A percentile compares a stretch with the other conserved stretches of the same genome.
Evolutionary conservation across 2,888 invertebrate genomes (phyloP).

Genomic region (Julus scandinavius): DNA sequence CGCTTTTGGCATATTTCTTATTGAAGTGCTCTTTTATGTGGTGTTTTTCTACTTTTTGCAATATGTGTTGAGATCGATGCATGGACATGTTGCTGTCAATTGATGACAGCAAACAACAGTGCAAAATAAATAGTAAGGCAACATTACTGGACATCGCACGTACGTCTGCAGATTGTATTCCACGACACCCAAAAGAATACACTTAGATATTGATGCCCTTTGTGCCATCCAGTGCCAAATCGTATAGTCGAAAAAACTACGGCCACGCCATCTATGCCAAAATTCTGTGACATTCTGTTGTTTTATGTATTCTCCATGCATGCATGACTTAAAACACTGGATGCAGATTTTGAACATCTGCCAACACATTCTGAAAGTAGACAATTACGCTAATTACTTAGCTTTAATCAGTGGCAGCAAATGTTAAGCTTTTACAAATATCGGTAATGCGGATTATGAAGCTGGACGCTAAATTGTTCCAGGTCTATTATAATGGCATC

Average conservation of each 20-base stretch:
- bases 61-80: not conserved
- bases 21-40: not conserved
- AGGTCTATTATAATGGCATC: not conserved
- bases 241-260: no score
- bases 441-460: not conserved
- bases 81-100: not conserved
- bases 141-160: not conserved
- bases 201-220: no score
- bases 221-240: no score
- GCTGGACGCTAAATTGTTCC: not conserved
- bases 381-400: not conserved
- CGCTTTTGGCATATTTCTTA: not conserved
- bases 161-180: not conserved
- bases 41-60: not conserved
- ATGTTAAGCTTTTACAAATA: not conserved
- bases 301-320: not conserved
- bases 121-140: conserved; percentile 12
- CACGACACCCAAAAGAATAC: no score
- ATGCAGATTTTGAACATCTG: not conserved
- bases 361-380: not conserved
- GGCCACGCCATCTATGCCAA: not conserved
- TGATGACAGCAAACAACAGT: not conserved
- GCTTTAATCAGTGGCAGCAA: not conserved
- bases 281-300: not conserved
- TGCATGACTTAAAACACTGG: not conserved